A percentile compares a stretch with the other conserved stretches of the same genome.
Evolutionary conservation across 2,888 invertebrate species (phyloP).

Genomic region (Malthinus flaveolus): DNA sequence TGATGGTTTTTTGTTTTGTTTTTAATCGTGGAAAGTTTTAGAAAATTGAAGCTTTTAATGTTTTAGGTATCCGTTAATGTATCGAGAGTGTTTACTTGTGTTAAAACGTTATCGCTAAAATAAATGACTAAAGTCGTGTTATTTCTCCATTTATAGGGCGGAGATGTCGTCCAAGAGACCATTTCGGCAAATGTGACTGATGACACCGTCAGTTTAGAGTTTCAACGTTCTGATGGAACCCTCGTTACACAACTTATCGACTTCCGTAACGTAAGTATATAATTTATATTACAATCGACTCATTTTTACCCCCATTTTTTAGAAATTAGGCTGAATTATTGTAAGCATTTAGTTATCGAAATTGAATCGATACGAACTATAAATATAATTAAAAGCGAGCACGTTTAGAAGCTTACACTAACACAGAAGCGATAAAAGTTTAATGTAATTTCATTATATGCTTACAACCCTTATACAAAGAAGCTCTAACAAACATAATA

Average conservation of each 20-base stretch:
- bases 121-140: slow-evolving; percentile 18
- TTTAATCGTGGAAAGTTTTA: neutral
- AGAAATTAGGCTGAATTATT: too few species aligned
- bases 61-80: slow-evolving; percentile 11
- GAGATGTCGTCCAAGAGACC: slow-evolving; percentile 90
- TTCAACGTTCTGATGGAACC: slow-evolving; percentile 89
- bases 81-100: slow-evolving; percentile 15
- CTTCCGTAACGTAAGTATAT: slow-evolving; percentile 83
- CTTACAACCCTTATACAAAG: too few species aligned
- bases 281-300: neutral
- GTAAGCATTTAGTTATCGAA: too few species aligned
- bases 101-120: slow-evolving; percentile 14
- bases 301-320: neutral
- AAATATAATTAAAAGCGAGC: too few species aligned
- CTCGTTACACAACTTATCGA: slow-evolving; percentile 91
- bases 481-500: too few species aligned
- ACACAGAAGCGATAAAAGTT: too few species aligned
- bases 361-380: too few species aligned
- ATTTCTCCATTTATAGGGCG: slow-evolving; percentile 68
- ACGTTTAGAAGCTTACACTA: too few species aligned
- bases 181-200: slow-evolving; percentile 90
- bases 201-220: slow-evolving; percentile 87
- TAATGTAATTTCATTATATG: too few species aligned
- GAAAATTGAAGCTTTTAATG: neutral
- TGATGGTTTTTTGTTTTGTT: neutral